Evolutionary conservation across 2,797 vertebrate species (phyloP).

Genomic region (Enteromius mattozi): DNA sequence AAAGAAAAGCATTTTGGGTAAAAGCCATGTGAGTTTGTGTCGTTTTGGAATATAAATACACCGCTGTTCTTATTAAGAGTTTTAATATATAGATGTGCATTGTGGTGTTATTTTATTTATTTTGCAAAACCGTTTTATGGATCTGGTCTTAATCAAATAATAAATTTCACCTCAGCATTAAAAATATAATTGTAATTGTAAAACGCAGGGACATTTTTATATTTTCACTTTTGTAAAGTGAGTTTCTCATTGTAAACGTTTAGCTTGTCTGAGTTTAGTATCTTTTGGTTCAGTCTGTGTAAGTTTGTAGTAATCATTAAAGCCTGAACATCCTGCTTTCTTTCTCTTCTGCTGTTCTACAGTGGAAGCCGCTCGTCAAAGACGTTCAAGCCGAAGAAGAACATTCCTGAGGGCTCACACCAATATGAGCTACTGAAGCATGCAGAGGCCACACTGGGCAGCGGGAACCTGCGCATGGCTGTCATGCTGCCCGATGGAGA

Average conservation of each 20-base stretch:
- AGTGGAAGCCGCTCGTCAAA: conserved; percentile 94
- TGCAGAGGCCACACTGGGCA: conserved; percentile 95
- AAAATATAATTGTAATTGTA: not conserved
- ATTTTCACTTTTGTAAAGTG: not conserved
- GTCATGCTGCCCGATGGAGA: conserved; percentile 98
- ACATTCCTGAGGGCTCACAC: conserved; percentile 97
- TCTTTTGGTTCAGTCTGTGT: not conserved
- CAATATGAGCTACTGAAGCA: conserved; percentile 98
- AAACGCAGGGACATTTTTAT: not conserved
- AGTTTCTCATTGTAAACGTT: not conserved
- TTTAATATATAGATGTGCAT: not conserved
- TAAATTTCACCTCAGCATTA: not conserved
- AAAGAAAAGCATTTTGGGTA: not conserved
- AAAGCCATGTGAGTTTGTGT: not conserved
- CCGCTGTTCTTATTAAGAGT: not conserved
- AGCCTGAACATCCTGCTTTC: not conserved
- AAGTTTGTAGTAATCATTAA: not conserved
- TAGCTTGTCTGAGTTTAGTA: not conserved
- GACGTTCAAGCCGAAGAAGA: conserved; percentile 99
- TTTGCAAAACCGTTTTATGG: not conserved
- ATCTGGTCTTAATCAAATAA: not conserved
- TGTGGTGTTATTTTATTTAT: not conserved
- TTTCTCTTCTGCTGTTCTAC: conserved; percentile 32
- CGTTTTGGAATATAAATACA: not conserved
- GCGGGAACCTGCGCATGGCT: conserved; percentile 95